These are phyloP conservation scores for Rhagoletis pomonella DNA, from an alignment of 1,140 invertebrate species.

Conservation along the genomic window DNA sequence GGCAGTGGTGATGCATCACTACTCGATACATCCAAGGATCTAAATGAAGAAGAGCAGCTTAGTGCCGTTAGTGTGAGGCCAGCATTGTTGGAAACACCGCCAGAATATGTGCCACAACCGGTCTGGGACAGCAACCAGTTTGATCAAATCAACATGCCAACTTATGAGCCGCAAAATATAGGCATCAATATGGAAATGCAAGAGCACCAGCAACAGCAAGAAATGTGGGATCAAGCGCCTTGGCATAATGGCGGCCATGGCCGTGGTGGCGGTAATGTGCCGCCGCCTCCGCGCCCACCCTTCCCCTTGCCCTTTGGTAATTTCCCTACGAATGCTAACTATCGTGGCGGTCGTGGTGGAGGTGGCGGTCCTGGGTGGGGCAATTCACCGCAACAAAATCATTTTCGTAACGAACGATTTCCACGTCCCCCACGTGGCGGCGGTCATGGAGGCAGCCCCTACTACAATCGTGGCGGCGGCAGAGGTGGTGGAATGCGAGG, in stretches of 20 bases:
- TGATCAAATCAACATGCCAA: slow-evolving; percentile 23
- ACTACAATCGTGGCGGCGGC: slow-evolving; percentile 60
- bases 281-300: slow-evolving; percentile 64
- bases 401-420: slow-evolving; percentile 63
- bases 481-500: slow-evolving; percentile 62
- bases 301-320: slow-evolving; percentile 61
- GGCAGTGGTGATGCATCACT: slow-evolving; percentile 3
- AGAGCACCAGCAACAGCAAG: slow-evolving; percentile 59
- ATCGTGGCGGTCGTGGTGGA: slow-evolving; percentile 60
- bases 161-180: slow-evolving; percentile 33
- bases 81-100: slow-evolving; percentile 67
- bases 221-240: slow-evolving; percentile 56
- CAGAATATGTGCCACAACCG: slow-evolving; percentile 62
- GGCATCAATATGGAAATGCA: slow-evolving; percentile 59
- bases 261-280: slow-evolving; percentile 57
- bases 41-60: not conserved
- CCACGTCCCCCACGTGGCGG: slow-evolving; percentile 62
- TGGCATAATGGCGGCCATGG: slow-evolving; percentile 55
- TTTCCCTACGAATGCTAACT: slow-evolving; percentile 59
- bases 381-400: slow-evolving; percentile 60
- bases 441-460: slow-evolving; percentile 9
- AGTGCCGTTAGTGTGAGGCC: slow-evolving; percentile 58
- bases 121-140: slow-evolving; percentile 62
- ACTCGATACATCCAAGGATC: not conserved
- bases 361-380: slow-evolving; percentile 54